Percentiles rank a stretch among this genome's conserved stretches.
These are phyloP conservation scores for Kryphioiulus occultus DNA, from an alignment of 2,888 invertebrate species.

Conservation along the genomic window DNA sequence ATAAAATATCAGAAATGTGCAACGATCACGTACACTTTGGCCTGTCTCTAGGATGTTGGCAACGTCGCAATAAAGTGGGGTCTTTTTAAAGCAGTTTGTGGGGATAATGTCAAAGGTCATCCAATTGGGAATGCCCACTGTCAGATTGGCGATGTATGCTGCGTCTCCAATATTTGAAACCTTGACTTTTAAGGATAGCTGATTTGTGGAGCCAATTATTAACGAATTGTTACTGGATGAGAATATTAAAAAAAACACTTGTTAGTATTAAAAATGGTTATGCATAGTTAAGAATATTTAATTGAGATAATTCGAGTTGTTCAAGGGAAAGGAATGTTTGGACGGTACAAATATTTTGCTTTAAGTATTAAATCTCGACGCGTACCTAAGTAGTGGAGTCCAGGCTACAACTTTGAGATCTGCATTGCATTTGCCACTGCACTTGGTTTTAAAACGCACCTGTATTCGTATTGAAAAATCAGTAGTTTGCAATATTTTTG, in stretches of 20 bases:
- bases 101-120: constrained; percentile 46
- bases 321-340: neutral
- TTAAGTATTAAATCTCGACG: neutral
- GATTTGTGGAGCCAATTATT: constrained; percentile 49
- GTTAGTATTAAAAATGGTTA: too few species aligned
- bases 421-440: constrained; percentile 29
- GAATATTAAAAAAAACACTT: too few species aligned
- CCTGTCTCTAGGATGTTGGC: constrained; percentile 42
- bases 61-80: neutral
- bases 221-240: neutral
- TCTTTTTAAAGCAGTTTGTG: neutral
- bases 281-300: too few species aligned
- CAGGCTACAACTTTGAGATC: constrained; percentile 47
- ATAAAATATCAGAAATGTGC: neutral
- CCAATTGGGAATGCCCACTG: constrained; percentile 33
- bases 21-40: neutral
- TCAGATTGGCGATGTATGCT: constrained; percentile 47
- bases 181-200: neutral
- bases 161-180: constrained; percentile 44
- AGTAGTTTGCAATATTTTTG: neutral
- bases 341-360: neutral
- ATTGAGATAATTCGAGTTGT: too few species aligned
- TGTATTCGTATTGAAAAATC: neutral
- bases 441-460: constrained; percentile 44
- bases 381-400: neutral